These are phyloP conservation scores for Oxyura jamaicensis DNA, from an alignment of 2,113 vertebrate species.

Conservation along the genomic window DNA sequence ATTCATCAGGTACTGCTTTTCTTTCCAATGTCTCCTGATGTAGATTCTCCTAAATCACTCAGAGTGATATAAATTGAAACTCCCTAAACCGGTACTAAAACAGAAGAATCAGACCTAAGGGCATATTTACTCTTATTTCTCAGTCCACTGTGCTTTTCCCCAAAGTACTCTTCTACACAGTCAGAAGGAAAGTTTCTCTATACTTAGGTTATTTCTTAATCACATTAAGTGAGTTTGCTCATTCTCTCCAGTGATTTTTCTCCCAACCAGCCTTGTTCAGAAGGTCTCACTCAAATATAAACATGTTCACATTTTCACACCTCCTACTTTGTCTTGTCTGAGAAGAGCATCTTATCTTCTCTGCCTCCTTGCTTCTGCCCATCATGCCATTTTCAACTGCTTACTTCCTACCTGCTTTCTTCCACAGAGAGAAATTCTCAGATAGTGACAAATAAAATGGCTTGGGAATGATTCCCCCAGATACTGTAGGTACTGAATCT, in stretches of 20 bases:
- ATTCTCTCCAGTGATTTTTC: background rate
- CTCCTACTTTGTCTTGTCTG: background rate
- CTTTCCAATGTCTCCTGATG: background rate
- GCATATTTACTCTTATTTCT: background rate
- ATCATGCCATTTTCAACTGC: background rate
- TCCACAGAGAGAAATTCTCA: background rate
- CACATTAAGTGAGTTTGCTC: background rate
- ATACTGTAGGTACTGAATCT: background rate
- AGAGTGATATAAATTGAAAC: background rate
- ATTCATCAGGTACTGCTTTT: background rate
- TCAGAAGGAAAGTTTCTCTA: background rate
- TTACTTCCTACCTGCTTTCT: background rate
- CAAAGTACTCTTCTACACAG: background rate
- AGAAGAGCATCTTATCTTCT: background rate
- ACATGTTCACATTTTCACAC: background rate
- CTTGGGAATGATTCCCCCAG: background rate
- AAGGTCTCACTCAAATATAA: background rate
- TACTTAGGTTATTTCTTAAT: background rate
- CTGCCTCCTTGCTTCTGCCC: background rate
- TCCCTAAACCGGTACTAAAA: background rate
- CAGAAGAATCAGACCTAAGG: background rate
- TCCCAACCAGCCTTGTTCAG: background rate
- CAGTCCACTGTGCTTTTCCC: background rate
- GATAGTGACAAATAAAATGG: background rate
- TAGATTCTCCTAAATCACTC: background rate